phyloP scores from a whole-genome alignment of 2,113 vertebrate species.

The Gopherus flavomarginatus region DNA sequence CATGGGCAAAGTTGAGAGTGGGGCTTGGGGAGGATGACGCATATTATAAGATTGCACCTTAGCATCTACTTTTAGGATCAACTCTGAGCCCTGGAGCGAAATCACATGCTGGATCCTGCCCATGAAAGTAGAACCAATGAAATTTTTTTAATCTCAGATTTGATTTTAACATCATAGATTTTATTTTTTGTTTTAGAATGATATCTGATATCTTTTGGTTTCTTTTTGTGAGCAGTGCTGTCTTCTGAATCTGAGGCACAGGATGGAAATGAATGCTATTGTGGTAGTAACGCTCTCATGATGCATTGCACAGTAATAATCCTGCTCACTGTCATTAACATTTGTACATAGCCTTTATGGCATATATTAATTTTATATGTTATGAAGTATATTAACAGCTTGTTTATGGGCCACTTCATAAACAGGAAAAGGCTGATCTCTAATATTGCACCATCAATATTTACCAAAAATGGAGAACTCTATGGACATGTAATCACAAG shows the following conservation, averaged over 20 bases:
- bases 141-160: not conserved
- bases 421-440: not conserved
- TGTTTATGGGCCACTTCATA: conserved; percentile 10
- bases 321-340: not conserved
- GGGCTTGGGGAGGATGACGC: not conserved
- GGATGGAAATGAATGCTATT: not conserved
- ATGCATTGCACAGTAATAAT: conserved; percentile 1
- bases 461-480: not conserved
- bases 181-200: not conserved
- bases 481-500: not conserved
- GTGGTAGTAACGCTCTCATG: not conserved
- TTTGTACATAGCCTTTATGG: not conserved
- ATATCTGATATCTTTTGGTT: not conserved
- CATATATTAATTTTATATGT: conserved; percentile 15
- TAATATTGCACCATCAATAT: not conserved
- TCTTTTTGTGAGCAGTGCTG: not conserved
- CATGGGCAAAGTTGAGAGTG: not conserved
- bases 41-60: not conserved
- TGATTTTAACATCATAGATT: not conserved
- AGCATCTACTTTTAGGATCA: not conserved
- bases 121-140: not conserved
- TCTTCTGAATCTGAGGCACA: not conserved
- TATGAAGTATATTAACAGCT: conserved; percentile 11
- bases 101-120: not conserved
- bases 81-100: not conserved